Base-by-base conservation (phyloP, 2,113 vertebrate genomes). In the Atlantisia rogersi region DNA sequence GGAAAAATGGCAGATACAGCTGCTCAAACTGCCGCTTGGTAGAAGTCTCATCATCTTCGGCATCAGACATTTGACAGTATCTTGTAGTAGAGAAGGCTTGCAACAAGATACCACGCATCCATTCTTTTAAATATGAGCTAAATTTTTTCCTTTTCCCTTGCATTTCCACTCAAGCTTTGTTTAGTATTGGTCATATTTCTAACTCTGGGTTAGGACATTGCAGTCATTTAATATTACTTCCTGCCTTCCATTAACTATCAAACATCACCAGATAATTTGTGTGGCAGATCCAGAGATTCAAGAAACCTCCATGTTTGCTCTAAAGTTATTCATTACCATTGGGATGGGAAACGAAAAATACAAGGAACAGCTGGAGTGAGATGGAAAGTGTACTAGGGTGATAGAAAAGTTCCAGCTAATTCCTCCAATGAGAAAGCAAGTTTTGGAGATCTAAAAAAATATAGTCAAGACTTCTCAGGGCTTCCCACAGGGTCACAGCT, bases 401-500 rank as follows among this genome's bases (percentile, higher is more conserved):
- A 3, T 53, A 65, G 21, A 52, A 21, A 69, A 90, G 77, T 88
- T 73, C 67, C 28, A 88, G 9, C 19, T 29, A 39, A 20, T 68
- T 78, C 48, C 7, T 63, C 20, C 11, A 70, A 24, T 12, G 24
- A 92, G 48, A 86, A 88, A 39, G 2, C 3, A 68, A 59, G 14
- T 56, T 90, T 59, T 12, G 4, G 22, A 86, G 90, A 87, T 19
- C 7, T 58, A 17, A 73, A 69, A 42, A 65, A 56, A 77, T 2
- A 4, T 42, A 53, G 9, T 58, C 11, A 76, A 31, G 17, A 40
- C 2, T 42, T 67, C 52, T 7, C 0, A 3, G 12, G 20, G 7
- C 12, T 31, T 7, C 12, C 42, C 44, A 16, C 0, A 1, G 25
- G 2, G 2, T n/a, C 31, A 77, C 18, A 55, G 18, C 11, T 18